phyloP scores from a whole-genome alignment of 2,113 vertebrate genomes.

The Ophthalmolycus amberensis region DNA sequence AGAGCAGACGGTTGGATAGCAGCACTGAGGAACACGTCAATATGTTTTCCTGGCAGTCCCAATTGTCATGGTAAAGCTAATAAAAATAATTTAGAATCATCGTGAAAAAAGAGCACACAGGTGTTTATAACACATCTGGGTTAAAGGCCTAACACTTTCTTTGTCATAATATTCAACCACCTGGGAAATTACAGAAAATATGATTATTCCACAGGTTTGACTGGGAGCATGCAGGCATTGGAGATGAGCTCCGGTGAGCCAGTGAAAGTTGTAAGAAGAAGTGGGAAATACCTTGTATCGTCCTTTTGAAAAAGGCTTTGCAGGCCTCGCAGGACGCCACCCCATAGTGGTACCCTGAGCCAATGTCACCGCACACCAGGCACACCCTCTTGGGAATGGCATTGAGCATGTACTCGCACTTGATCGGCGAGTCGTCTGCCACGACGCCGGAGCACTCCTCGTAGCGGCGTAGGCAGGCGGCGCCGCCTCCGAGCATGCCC shows the following conservation, averaged over 20 bases:
- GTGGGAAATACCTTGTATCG: slow-evolving; percentile 94
- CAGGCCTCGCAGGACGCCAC: slow-evolving; percentile 99
- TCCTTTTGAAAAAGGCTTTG: slow-evolving; percentile 99
- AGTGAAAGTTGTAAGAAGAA: slow-evolving; percentile 24
- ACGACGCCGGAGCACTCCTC: slow-evolving; percentile 91
- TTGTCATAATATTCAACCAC: not conserved
- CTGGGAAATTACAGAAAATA: slow-evolving; percentile 19
- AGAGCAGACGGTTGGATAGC: slow-evolving; percentile 26
- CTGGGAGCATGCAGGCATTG: not conserved
- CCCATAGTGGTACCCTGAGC: slow-evolving; percentile 97
- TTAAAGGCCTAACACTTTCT: slow-evolving; percentile 1
- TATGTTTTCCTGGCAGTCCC: slow-evolving; percentile 1
- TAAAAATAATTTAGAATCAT: not conserved
- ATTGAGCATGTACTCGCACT: slow-evolving; percentile 98
- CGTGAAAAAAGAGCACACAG: not conserved
- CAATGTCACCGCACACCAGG: slow-evolving; percentile 97
- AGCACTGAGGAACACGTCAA: slow-evolving; percentile 23
- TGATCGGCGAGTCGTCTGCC: slow-evolving; percentile 92
- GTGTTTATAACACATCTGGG: not conserved
- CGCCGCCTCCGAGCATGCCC: slow-evolving; percentile 83
- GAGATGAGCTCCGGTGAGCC: slow-evolving; percentile 27
- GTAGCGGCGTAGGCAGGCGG: slow-evolving; percentile 90
- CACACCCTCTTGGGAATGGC: slow-evolving; percentile 96
- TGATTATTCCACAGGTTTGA: slow-evolving; percentile 1
- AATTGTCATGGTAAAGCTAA: slow-evolving; percentile 8